These are phyloP conservation scores for Diorhabda sublineata DNA, from an alignment of 1,140 invertebrate species.

Conservation along the genomic window DNA sequence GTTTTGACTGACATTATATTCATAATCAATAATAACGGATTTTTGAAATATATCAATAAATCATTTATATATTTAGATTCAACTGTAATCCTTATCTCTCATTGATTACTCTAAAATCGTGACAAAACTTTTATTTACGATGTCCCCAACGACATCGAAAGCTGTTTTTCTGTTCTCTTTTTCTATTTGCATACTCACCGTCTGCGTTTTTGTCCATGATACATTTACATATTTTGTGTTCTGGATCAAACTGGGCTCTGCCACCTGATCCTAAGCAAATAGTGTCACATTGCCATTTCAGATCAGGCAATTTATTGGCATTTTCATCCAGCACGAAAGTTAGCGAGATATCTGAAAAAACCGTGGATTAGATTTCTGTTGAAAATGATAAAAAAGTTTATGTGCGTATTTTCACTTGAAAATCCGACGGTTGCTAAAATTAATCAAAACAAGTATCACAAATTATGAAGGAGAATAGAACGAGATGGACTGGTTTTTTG, in stretches of 20 bases:
- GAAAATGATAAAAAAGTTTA: not conserved
- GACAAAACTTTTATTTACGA: not conserved
- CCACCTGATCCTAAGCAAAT: conserved; percentile 11
- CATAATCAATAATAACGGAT: too few relatives aligned
- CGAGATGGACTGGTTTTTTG: too few relatives aligned
- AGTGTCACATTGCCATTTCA: conserved; percentile 5
- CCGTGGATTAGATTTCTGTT: not conserved
- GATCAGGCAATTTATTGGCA: not conserved
- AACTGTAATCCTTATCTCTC: too few relatives aligned
- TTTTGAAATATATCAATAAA: too few relatives aligned
- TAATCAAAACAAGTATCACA: too few relatives aligned
- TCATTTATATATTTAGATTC: too few relatives aligned
- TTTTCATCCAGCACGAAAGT: conserved; percentile 3
- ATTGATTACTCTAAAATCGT: not conserved
- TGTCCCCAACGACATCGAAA: not conserved
- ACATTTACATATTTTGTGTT: conserved; percentile 13
- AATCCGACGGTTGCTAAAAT: too few relatives aligned
- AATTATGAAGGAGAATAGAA: too few relatives aligned
- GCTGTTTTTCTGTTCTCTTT: not conserved
- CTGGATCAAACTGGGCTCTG: conserved; percentile 1
- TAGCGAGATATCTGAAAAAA: not conserved
- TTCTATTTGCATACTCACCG: conserved; percentile 3
- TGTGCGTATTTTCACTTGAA: too few relatives aligned
- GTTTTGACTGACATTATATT: too few relatives aligned
- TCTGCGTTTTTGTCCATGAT: conserved; percentile 9